Evolutionary conservation across 2,113 vertebrate species (phyloP).

Genomic region (Mungos mungo): DNA sequence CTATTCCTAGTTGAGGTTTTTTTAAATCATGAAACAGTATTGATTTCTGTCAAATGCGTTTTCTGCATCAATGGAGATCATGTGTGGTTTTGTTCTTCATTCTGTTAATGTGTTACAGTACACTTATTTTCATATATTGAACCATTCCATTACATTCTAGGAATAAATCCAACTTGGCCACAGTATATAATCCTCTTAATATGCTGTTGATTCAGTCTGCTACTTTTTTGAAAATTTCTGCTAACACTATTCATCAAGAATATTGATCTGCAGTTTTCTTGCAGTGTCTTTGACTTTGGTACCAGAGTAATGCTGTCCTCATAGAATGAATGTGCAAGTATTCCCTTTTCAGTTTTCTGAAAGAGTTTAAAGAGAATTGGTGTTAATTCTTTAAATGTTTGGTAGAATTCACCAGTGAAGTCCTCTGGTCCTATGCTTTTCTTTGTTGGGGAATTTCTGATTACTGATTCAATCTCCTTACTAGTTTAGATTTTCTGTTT

Average conservation of each 20-base stretch:
- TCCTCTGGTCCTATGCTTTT: neutral
- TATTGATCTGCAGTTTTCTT: neutral
- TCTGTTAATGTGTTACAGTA: neutral
- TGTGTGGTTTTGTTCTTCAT: neutral
- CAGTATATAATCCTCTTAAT: neutral
- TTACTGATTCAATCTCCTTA: neutral
- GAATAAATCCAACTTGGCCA: neutral
- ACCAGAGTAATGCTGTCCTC: neutral
- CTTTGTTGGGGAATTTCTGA: neutral
- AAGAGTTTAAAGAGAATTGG: neutral
- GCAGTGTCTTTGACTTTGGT: neutral
- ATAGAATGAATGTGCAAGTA: neutral
- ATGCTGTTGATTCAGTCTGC: neutral
- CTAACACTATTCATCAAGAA: neutral
- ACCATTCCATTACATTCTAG: neutral
- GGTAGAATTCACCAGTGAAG: neutral
- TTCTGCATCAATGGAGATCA: neutral
- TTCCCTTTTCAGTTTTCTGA: neutral
- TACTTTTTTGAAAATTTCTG: neutral
- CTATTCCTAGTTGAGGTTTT: neutral
- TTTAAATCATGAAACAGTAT: neutral
- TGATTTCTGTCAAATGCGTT: conserved; percentile 20
- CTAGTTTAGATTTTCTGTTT: neutral
- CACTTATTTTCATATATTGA: neutral
- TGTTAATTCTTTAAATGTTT: neutral